These are phyloP conservation scores for Pseudorhombus dupliciocellatus DNA, from an alignment of 2,113 vertebrate genomes.

Conservation along the genomic window DNA sequence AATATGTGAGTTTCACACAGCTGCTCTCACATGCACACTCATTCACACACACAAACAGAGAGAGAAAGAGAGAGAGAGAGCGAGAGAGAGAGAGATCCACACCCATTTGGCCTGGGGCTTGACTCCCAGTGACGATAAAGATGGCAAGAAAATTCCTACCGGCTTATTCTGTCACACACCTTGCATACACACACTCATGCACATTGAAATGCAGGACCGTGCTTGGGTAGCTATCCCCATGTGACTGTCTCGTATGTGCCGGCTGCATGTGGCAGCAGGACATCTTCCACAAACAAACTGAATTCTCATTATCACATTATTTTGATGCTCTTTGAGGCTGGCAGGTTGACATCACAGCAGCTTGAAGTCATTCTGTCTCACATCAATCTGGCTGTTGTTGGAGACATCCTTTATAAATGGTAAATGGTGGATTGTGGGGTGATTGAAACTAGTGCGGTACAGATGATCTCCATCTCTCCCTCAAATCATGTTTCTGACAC, in stretches of 20 bases:
- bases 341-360: conserved; percentile 12
- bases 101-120: conserved; percentile 45
- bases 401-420: background rate
- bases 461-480: background rate
- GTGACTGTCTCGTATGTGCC: conserved; percentile 23
- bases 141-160: conserved; percentile 51
- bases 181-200: conserved; percentile 10
- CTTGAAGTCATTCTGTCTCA: conserved; percentile 26
- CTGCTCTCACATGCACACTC: background rate
- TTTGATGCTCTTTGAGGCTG: conserved; percentile 28
- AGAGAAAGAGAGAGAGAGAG: conserved; percentile 22
- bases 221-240: conserved; percentile 16
- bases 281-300: conserved; percentile 23
- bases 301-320: conserved; percentile 37
- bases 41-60: conserved; percentile 12
- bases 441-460: background rate
- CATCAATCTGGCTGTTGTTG: background rate
- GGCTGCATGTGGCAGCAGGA: conserved; percentile 31
- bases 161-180: conserved; percentile 14
- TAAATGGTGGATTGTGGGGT: background rate
- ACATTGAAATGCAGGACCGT: conserved; percentile 34
- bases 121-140: conserved; percentile 51
- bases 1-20: conserved; percentile 1
- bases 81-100: conserved; percentile 25
- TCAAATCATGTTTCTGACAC: conserved; percentile 6